phyloP scores from a whole-genome alignment of 2,113 vertebrate species.

The Pseudolaguvia tuberculata region DNA sequence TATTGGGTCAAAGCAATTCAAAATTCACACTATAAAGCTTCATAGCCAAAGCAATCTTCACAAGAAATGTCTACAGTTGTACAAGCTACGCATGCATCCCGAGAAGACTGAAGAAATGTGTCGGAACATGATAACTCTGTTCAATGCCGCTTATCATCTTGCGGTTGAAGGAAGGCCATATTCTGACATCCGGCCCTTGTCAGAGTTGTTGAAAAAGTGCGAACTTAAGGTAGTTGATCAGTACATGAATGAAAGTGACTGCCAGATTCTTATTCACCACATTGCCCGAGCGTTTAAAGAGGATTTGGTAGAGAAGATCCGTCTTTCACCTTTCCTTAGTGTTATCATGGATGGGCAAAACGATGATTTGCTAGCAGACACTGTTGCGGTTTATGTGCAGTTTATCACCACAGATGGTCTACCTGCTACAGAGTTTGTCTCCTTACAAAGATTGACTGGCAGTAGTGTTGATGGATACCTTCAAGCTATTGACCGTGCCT shows the following conservation, averaged over 20 bases:
- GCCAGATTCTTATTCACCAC: constrained; percentile 89
- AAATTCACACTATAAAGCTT: constrained; percentile 97
- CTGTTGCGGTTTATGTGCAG: constrained; percentile 86
- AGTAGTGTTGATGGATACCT: constrained; percentile 84
- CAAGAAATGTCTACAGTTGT: constrained; percentile 97
- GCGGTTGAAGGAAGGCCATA: constrained; percentile 87
- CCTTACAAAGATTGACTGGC: constrained; percentile 82
- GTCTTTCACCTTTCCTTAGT: constrained; percentile 87
- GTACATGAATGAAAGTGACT: constrained; percentile 95
- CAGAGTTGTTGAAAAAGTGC: constrained; percentile 89
- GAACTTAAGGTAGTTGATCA: constrained; percentile 96
- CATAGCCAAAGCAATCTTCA: constrained; percentile 98
- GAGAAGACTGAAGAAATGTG: constrained; percentile 99
- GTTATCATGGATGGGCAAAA: constrained; percentile 91
- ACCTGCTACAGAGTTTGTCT: constrained; percentile 85
- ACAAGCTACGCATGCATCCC: constrained; percentile 93
- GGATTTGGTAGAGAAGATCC: constrained; percentile 87
- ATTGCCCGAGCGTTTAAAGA: constrained; percentile 84
- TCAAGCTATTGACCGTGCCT: constrained; percentile 85
- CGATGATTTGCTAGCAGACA: constrained; percentile 84
- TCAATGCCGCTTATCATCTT: constrained; percentile 91
- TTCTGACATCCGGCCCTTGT: constrained; percentile 86
- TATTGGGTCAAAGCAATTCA: constrained; percentile 95
- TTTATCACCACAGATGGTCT: constrained; percentile 83
- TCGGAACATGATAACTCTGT: constrained; percentile 88